Evolutionary conservation across 30 jellyfish, hydroid and myxozoan species (phyloP).

Genomic region (Nemopilema nomurai): DNA sequence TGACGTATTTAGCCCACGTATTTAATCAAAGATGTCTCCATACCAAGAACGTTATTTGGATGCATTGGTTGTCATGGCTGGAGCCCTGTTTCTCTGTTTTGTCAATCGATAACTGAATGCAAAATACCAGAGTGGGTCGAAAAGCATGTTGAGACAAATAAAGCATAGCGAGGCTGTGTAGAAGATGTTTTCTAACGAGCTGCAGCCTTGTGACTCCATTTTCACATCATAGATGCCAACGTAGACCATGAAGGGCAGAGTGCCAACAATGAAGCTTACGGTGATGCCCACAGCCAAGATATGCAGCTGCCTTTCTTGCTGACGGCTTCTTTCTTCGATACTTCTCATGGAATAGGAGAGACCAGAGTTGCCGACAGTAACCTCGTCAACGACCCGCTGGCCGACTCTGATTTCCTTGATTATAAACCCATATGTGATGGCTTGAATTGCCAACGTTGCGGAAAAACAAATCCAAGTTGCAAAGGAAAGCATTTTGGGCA

Average conservation of each 20-base stretch:
- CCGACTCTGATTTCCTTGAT: background rate
- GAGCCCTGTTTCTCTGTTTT: background rate
- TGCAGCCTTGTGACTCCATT: slow-evolving; percentile 30
- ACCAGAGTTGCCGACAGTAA: background rate
- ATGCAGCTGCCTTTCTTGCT: slow-evolving; percentile 27
- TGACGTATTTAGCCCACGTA: background rate
- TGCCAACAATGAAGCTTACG: slow-evolving; percentile 5
- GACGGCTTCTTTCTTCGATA: background rate
- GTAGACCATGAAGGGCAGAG: slow-evolving; percentile 12
- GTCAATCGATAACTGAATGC: background rate
- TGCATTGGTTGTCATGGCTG: background rate
- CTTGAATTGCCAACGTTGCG: background rate
- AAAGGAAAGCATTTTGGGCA: background rate
- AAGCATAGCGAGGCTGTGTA: slow-evolving; percentile 43
- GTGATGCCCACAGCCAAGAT: slow-evolving; percentile 17
- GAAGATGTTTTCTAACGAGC: slow-evolving; percentile 16
- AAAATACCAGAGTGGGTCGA: slow-evolving; percentile 49
- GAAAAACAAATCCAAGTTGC: slow-evolving; percentile 7
- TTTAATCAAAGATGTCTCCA: background rate
- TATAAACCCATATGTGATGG: background rate
- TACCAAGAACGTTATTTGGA: background rate
- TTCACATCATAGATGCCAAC: slow-evolving; percentile 25
- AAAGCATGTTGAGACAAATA: slow-evolving; percentile 28
- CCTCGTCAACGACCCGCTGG: background rate
- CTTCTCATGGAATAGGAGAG: background rate